phyloP scores from a whole-genome alignment of 2,888 invertebrate genomes.

The Hetaerina titia region DNA sequence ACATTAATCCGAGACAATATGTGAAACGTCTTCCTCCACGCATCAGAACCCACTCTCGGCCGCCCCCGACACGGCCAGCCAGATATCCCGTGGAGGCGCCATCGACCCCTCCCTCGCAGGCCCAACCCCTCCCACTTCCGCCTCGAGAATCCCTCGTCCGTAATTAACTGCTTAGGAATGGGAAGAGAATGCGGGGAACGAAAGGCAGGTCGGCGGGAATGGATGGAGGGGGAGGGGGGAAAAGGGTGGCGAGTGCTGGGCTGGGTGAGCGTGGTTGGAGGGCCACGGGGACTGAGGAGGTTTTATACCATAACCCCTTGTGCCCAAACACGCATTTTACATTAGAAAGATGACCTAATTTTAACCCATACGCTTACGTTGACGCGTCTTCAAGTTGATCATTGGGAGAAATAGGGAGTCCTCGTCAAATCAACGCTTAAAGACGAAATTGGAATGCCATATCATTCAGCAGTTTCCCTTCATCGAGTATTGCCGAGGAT shows the following conservation, averaged over 20 bases:
- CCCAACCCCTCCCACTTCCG: neutral
- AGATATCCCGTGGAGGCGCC: neutral
- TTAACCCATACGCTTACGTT: no score
- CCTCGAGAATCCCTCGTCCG: neutral
- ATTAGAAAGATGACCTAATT: no score
- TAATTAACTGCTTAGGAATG: constrained; percentile 46
- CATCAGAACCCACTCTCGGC: constrained; percentile 40
- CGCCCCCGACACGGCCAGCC: neutral
- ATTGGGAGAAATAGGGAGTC: no score
- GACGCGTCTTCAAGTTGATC: no score
- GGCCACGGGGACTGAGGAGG: no score
- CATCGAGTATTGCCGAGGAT: no score
- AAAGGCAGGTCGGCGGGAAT: neutral
- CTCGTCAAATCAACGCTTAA: no score
- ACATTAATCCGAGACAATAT: constrained; percentile 63
- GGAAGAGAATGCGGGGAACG: neutral
- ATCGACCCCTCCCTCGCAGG: neutral
- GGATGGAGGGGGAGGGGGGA: neutral
- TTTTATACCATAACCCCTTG: no score
- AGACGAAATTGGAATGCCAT: no score
- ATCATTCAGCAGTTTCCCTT: no score
- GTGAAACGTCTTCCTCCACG: constrained; percentile 50
- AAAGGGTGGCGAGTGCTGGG: neutral
- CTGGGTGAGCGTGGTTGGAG: no score
- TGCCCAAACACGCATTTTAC: no score